Percentiles rank a stretch among this genome's conserved stretches.
Evolutionary conservation across 2,113 vertebrate species (phyloP).

Genomic region (Callocephalon fimbriatum): DNA sequence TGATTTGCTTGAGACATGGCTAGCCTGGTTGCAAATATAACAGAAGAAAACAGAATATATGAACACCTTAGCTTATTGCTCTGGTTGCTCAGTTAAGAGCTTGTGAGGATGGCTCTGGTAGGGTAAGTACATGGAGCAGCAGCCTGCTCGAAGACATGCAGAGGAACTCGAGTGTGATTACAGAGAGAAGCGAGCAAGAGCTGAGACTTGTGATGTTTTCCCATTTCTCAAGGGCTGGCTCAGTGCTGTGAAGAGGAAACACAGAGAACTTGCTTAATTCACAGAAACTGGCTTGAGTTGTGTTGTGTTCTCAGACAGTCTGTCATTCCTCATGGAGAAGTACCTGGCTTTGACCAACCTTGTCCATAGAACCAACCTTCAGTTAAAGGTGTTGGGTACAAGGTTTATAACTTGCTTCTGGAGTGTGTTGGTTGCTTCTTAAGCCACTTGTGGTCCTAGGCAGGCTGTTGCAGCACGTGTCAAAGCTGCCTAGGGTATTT

Average conservation of each 20-base stretch:
- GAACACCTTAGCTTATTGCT: neutral
- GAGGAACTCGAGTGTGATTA: neutral
- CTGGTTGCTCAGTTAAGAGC: neutral
- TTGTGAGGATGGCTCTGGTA: neutral
- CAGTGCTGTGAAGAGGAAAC: neutral
- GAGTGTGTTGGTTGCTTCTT: neutral
- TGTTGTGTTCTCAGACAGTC: neutral
- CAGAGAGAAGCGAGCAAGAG: neutral
- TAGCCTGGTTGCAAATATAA: neutral
- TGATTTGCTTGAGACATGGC: neutral
- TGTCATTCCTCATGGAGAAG: neutral
- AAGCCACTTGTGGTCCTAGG: fast-evolving
- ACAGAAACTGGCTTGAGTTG: neutral
- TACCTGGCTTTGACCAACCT: neutral
- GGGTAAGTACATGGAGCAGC: neutral
- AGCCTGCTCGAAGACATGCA: neutral
- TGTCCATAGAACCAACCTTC: neutral
- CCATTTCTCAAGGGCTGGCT: neutral
- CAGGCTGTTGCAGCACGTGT: neutral
- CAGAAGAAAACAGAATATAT: neutral
- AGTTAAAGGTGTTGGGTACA: neutral
- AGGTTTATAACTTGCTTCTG: neutral
- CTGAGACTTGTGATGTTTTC: neutral
- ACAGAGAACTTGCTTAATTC: neutral
- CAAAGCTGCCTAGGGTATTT: neutral